Conservation (phyloP, 53 echinoderm and acorn worm species). For the Stichopus horrens region DNA sequence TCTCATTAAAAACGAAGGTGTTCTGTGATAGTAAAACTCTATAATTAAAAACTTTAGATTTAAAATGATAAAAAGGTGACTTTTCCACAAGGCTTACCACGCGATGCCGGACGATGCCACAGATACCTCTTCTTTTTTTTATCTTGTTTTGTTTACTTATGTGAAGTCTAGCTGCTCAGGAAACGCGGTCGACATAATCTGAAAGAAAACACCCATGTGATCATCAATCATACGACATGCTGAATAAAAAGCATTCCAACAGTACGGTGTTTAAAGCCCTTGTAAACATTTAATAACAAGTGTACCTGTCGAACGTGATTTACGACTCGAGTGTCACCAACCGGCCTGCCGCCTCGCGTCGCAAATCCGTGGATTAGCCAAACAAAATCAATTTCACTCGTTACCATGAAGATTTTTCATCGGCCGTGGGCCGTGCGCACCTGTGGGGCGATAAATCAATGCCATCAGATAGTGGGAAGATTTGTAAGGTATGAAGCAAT, state of each 20-base stretch:
- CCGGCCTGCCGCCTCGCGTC: no score
- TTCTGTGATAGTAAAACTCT: no score
- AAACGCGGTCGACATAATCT: background rate
- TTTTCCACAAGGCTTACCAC: no score
- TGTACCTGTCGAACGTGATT: background rate
- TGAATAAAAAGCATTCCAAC: background rate
- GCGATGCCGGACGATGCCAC: no score
- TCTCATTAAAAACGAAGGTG: no score
- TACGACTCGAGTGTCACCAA: background rate
- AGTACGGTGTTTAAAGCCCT: background rate
- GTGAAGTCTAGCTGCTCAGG: background rate
- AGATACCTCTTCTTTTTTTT: no score
- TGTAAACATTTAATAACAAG: background rate
- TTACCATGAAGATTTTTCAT: no score
- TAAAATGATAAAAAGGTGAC: no score
- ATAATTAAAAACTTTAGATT: no score
- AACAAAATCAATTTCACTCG: no score
- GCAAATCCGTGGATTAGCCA: no score
- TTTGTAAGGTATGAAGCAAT: background rate
- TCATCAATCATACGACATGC: background rate
- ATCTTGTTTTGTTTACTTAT: background rate
- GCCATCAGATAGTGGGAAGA: background rate
- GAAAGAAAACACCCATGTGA: background rate
- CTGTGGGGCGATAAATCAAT: background rate
- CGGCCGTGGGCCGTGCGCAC: no score